phyloP scores from a whole-genome alignment of 2,113 vertebrate genomes.

The Protobothrops flavoviridis region DNA sequence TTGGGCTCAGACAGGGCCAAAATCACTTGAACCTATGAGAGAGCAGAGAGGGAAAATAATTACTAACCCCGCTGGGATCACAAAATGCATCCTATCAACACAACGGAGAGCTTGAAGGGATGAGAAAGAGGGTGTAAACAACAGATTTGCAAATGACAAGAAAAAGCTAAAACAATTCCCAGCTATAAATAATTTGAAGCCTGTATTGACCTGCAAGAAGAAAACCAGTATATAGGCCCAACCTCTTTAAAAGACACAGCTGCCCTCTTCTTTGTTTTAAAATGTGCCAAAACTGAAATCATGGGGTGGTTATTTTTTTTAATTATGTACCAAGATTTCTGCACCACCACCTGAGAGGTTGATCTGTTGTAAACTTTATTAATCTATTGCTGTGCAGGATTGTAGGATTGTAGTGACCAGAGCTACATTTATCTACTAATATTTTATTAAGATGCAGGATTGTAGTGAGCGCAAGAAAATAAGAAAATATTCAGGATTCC shows the following conservation, averaged over 20 bases:
- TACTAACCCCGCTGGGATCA: slow-evolving; percentile 14
- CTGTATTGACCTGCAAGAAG: neutral
- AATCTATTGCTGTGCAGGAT: neutral
- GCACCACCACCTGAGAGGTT: neutral
- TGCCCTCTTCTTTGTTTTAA: neutral
- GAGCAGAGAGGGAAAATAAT: slow-evolving; percentile 4
- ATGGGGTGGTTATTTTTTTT: neutral
- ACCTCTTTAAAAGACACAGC: neutral
- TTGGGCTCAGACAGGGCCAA: slow-evolving; percentile 6
- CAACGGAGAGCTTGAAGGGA: neutral
- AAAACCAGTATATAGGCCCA: neutral
- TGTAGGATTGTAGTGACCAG: too few relatives aligned
- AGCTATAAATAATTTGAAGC: neutral
- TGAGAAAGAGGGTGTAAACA: neutral
- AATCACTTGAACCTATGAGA: slow-evolving; percentile 24
- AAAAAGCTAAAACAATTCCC: neutral
- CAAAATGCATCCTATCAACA: slow-evolving; percentile 21
- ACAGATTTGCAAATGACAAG: neutral
- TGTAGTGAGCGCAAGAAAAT: neutral
- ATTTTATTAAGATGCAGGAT: neutral
- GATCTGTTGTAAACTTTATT: neutral
- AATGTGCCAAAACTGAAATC: neutral
- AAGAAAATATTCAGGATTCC: neutral
- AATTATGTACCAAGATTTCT: neutral
- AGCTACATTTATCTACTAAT: neutral